These are phyloP conservation scores for Poicephalus meyeri DNA, from an alignment of 2,113 vertebrate species.

Conservation along the genomic window DNA sequence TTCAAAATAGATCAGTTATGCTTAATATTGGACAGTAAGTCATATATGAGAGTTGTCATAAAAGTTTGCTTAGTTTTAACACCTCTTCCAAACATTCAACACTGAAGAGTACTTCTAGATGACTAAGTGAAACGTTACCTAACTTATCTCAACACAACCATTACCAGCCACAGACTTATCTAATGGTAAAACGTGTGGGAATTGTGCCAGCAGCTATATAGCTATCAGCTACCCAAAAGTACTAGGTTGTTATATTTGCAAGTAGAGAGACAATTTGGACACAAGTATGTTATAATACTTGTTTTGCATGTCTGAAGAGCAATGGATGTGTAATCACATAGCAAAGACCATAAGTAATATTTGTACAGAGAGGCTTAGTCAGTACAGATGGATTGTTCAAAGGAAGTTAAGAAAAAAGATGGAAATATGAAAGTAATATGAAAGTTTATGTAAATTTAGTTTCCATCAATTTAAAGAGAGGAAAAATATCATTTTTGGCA, in stretches of 20 bases:
- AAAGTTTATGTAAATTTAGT: not conserved
- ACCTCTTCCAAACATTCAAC: not conserved
- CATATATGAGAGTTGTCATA: not conserved
- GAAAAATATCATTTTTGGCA: accelerated
- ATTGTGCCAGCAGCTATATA: not conserved
- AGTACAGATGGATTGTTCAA: not conserved
- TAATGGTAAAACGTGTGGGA: not conserved
- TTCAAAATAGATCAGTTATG: not conserved
- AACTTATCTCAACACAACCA: not conserved
- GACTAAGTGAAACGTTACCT: not conserved
- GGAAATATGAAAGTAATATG: not conserved
- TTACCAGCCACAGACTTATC: conserved; percentile 18
- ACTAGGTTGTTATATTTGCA: not conserved
- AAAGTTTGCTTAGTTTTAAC: not conserved
- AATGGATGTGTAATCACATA: not conserved
- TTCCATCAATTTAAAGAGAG: not conserved
- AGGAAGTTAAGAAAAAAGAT: not conserved
- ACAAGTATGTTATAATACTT: not conserved
- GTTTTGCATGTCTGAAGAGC: not conserved
- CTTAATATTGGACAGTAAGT: not conserved
- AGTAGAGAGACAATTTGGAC: not conserved
- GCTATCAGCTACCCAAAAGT: not conserved
- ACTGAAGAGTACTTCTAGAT: not conserved
- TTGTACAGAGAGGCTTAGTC: not conserved
- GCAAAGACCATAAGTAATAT: not conserved